Conservation (phyloP, 2,113 vertebrate genomes). For the Odocoileus hemionus region DNA sequence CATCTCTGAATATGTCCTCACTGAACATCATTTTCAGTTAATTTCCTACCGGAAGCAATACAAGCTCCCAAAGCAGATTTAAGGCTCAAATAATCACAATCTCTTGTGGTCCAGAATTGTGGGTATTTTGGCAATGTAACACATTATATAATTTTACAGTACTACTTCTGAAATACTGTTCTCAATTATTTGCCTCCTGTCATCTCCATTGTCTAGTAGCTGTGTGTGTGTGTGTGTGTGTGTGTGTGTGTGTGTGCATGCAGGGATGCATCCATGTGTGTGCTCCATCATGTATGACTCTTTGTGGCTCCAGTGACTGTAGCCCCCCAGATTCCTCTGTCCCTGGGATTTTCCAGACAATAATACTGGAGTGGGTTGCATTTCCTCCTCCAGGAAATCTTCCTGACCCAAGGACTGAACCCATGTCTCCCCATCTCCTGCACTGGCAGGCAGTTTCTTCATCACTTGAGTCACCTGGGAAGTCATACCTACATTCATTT, state of each 20-base stretch:
- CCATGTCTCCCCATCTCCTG: fast-evolving
- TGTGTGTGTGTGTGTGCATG: too few relatives aligned
- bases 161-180: not conserved
- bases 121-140: not conserved
- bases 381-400: not conserved
- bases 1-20: not conserved
- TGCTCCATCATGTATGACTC: not conserved
- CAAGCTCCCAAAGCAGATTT: not conserved
- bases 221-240: not conserved
- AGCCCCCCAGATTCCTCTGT: too few relatives aligned
- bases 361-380: not conserved
- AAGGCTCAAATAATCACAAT: not conserved
- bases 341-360: not conserved
- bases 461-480: not conserved
- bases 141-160: not conserved
- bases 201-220: not conserved
- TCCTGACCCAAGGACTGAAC: not conserved
- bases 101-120: not conserved
- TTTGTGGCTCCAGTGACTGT: not conserved
- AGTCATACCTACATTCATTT: not conserved
- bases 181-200: not conserved
- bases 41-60: not conserved
- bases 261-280: not conserved
- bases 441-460: not conserved
- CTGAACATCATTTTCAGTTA: too few relatives aligned